phyloP scores from a whole-genome alignment of 2,113 vertebrate genomes.

The Macrotis lagotis region DNA sequence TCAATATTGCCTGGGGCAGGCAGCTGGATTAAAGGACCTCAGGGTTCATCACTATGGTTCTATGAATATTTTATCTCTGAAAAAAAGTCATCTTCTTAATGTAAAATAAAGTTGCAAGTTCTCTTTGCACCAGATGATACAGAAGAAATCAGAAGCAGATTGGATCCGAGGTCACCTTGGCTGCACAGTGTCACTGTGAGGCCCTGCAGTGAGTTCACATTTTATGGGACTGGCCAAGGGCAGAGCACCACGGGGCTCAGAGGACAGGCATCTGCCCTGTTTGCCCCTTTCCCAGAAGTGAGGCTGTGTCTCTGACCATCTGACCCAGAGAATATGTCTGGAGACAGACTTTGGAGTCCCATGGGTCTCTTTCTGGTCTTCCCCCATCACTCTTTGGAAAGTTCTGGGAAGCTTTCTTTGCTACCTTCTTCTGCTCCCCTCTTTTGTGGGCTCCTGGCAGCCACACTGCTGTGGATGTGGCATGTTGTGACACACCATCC shows the following conservation, averaged over 20 bases:
- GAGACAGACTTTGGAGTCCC: too few relatives aligned
- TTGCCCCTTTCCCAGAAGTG: not conserved
- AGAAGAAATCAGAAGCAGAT: not conserved
- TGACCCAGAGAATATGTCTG: not conserved
- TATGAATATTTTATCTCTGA: not conserved
- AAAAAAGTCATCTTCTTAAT: not conserved
- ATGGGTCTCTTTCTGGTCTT: not conserved
- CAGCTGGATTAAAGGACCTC: not conserved
- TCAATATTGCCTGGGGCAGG: not conserved
- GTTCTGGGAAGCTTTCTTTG: not conserved
- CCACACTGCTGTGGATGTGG: not conserved
- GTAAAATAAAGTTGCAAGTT: not conserved
- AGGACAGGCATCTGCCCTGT: too few relatives aligned
- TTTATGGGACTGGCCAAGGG: not conserved
- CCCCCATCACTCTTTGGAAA: not conserved
- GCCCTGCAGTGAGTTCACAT: not conserved
- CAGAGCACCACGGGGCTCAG: not conserved
- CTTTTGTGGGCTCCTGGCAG: not conserved
- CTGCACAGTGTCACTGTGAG: not conserved
- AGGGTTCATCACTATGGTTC: not conserved
- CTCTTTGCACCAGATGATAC: not conserved
- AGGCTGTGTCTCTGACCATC: not conserved
- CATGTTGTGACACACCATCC: not conserved
- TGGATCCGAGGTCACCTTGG: not conserved
- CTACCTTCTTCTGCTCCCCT: not conserved